Base-by-base conservation (phyloP, 1,140 invertebrate species). In the Macrocentrus cingulum region DNA sequence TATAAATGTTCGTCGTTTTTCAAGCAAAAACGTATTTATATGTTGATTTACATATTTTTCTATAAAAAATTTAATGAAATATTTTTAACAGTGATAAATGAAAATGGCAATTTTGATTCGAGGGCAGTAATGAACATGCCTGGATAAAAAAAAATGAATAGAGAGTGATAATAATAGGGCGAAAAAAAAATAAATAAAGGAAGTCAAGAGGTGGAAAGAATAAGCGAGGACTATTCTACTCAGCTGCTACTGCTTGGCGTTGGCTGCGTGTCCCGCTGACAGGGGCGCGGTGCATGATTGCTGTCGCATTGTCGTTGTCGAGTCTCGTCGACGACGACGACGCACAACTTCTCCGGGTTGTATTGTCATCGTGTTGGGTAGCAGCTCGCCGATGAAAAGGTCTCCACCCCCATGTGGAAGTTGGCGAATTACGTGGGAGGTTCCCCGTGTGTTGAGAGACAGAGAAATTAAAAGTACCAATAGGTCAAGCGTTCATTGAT, bases 401-500 rank as follows among this genome's bases (percentile, higher is more conserved):
- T 6, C n/a, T 7, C 20, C n/a, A 49, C 25, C 29, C 29, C 32
- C 20, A 44, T 18, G 46, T 49, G 54, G 11, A 48, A 25, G 34
- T 46, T 32, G 25, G 58, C 55, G 48, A 62, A 48, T 36, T 53
- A 69, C 66, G 66, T 72, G 71, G 71, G 70, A 71, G 71, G 68
- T 71, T 56, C 66, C 48, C 39, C 18, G 18, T 5, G 11, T 39
- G 23, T 29, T 49, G 2, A 39, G 19, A 22, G 15, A 54, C 41
- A 51, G 62, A 65, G 46, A 79, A 77, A 78, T 79, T 76, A 80
- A 79, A 79, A 70, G 71, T 76, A 71, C 79, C 76, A 80, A 80
- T 79, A 64, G 77, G 77, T 80, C 77, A 80, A 80, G 74, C 76
- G 76, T 73, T 69, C 76, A 76, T 76, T 74, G 71, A 76, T n/a